Evolutionary conservation across 2,888 invertebrate species (phyloP), one percentile per base, ranked within the genome.

Genomic region (Ormyrus nitidulus): DNA sequence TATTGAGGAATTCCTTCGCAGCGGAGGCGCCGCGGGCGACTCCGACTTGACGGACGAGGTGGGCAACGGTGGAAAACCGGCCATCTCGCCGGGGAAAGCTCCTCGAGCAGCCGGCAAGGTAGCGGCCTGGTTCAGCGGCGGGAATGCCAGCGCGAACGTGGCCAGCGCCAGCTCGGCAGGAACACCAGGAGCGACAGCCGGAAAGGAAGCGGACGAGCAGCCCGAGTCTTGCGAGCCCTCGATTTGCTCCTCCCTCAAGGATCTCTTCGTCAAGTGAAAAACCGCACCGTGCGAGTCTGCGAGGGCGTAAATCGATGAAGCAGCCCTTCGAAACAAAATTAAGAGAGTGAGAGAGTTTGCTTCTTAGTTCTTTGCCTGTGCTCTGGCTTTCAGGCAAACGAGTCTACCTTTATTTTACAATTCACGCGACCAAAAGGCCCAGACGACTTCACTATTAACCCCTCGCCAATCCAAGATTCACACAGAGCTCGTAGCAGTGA

Each of bases 241-340:
- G 51, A 93, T 96, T 84, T 96, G 96, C 91, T 94, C 96, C 83
- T 95, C 96, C 65, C 91, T 96, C 73, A 96, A 96, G 91, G 96
- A 96, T 91, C 93, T 96, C 72, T 96, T 96, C 90, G 96, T 96
- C 88, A 96, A 96, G 93, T 95, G 80, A 82, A 65, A 48, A 94
- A 91, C 91, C 19, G 19, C 19, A 76, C 62, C 84, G 44, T 13
- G n/a, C 53, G 59, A 62, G 9, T 49, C 56, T 51, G 73, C 46
- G 4, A 19, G 19, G 10, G 71, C 34, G 11, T 48, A 65, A 49
- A 34, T 65, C 56, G 46, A 71, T 74, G 11, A 46, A 58, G 44
- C 13, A 13, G 19, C 19, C 19, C 9, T 54, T 11, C 44, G 49
- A 48, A 3, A 44, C 46, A 6, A 49, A 13, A 64, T 6, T n/a